phyloP scores from a whole-genome alignment of 2,797 vertebrate species.

The Gallinago nigripennis region DNA sequence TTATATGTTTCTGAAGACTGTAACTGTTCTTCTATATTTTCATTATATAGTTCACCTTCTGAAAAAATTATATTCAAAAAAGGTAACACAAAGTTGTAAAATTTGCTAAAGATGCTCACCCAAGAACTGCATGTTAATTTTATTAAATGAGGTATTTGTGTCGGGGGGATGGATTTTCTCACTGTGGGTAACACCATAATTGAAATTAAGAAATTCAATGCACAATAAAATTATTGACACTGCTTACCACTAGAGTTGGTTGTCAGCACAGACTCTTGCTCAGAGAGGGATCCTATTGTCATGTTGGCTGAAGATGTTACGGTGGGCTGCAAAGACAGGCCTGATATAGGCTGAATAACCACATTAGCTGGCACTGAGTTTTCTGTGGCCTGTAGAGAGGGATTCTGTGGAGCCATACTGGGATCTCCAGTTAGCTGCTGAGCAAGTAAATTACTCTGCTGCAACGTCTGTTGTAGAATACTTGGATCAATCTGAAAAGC shows the following conservation, averaged over 20 bases:
- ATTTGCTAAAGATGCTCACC: background rate
- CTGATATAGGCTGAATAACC: conserved; percentile 91
- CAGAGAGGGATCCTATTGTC: conserved; percentile 84
- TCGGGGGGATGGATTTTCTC: background rate
- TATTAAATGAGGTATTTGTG: background rate
- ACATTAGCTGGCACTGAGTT: conserved; percentile 85
- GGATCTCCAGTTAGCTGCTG: conserved; percentile 87
- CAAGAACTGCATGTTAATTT: background rate
- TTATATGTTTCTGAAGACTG: background rate
- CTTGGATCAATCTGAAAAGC: conserved; percentile 89
- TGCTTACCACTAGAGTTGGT: conserved; percentile 77
- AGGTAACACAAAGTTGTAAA: background rate
- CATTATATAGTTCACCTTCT: background rate
- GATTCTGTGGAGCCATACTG: conserved; percentile 75
- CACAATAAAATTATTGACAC: background rate
- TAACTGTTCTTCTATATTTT: background rate
- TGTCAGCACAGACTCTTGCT: conserved; percentile 84
- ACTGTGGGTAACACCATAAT: background rate
- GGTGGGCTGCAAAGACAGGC: conserved; percentile 87
- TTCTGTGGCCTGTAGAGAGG: conserved; percentile 82
- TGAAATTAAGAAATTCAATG: background rate
- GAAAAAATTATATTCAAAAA: background rate
- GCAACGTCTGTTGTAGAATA: conserved; percentile 92
- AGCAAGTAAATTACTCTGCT: conserved; percentile 87
- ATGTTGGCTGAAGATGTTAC: conserved; percentile 83